Evolutionary conservation across 2,888 invertebrate genomes (phyloP).

Genomic region (Caradrina kadenii): DNA sequence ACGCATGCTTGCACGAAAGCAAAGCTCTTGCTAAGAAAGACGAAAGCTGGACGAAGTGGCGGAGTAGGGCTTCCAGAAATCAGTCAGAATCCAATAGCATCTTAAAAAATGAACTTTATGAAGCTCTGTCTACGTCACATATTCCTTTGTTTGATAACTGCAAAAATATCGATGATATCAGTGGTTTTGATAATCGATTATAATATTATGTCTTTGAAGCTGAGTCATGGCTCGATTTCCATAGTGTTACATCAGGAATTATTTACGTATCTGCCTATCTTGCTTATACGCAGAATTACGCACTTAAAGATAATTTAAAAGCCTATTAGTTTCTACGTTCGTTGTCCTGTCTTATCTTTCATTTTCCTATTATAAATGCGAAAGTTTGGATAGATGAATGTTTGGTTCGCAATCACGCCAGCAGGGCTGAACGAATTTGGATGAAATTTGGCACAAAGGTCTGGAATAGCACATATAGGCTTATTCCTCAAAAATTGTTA

Average conservation of each 20-base stretch:
- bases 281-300: constrained; percentile 13
- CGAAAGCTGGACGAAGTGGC: no score
- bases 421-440: no score
- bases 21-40: background rate
- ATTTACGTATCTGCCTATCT: constrained; percentile 14
- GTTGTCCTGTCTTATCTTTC: background rate
- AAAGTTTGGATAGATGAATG: no score
- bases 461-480: no score
- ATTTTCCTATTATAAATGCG: no score
- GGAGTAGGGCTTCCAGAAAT: background rate
- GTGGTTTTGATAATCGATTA: constrained; percentile 34
- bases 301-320: constrained; percentile 5
- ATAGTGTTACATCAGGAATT: constrained; percentile 39
- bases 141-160: constrained; percentile 32
- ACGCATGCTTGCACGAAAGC: background rate
- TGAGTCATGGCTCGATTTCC: constrained; percentile 43
- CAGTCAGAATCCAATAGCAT: background rate
- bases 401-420: no score
- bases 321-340: background rate
- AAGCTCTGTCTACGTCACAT: constrained; percentile 21
- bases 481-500: no score
- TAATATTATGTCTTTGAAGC: constrained; percentile 27
- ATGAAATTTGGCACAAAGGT: no score
- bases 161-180: constrained; percentile 45
- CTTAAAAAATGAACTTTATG: background rate